Evolutionary conservation across 2,888 invertebrate genomes (phyloP), one percentile per base, ranked within the genome.

Genomic region (Xestoiulus laeticollis): DNA sequence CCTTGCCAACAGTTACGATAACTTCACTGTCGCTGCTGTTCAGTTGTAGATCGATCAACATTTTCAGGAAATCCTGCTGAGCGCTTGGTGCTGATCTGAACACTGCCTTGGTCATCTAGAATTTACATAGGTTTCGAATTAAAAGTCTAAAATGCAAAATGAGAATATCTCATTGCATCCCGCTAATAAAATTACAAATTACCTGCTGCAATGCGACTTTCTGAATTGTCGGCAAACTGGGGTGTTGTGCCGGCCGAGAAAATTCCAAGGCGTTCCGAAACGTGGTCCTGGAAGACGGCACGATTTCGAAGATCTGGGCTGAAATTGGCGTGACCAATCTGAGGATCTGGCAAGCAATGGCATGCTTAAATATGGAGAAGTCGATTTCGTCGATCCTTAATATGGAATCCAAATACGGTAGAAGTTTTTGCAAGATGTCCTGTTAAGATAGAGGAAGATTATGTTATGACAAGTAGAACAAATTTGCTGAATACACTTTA

Each of bases 151-250:
- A 85, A 38, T 19, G 5, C 38, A 85, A 32, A 83, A 32, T 14
- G 3, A 0, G 10, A 78, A 30, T 30, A 16, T 10, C 16, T 1
- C 14, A 16, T 32, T 33, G 19, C 6, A 10, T 12, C 10, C 22
- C 16, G 22, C 19, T 32, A n/a, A 53, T 16, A 48, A 14, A 53
- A 44, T n/a, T 33, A 14, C 12, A 10, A 59, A 68, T 19, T 32
- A 87, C 87, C 87, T 87, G 87, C 48, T 87, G 26, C 87, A 78
- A 10, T 5, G 87, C 87, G 2, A 87, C 59, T 22, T 43, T 32
- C 38, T 87, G 87, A 19, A 78, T 43, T 33, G 87, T 33, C 14
- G 33, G 68, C 19, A 78, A 87, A 78, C 26, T 33, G n/a, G 19
- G 10, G 26, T 33, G 33, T 26, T 78, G 87, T 10, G 87, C 16